phyloP scores from a whole-genome alignment of 1,140 invertebrate species.

The Philaenus spumarius region DNA sequence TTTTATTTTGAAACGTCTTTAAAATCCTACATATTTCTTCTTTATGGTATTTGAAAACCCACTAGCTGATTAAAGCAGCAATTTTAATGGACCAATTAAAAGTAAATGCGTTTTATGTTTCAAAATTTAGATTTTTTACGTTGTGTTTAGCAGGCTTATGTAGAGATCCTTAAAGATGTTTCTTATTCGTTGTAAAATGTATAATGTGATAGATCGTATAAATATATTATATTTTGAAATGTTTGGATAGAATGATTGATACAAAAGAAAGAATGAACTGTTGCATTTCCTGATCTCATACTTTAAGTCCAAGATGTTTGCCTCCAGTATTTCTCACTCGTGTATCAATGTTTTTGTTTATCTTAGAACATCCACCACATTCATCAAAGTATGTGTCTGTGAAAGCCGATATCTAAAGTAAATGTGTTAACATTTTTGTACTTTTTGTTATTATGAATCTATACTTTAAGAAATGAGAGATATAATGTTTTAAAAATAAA shows the following conservation, averaged over 20 bases:
- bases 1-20: slow-evolving; percentile 1
- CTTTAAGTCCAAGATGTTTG: slow-evolving; percentile 1
- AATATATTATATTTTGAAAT: background rate
- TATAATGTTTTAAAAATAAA: slow-evolving; percentile 4
- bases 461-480: slow-evolving; percentile 1
- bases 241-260: background rate
- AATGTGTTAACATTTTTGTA: slow-evolving; percentile 15
- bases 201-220: slow-evolving; percentile 1
- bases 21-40: background rate
- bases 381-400: slow-evolving; percentile 10
- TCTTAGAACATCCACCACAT: background rate
- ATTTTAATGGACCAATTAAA: too few species aligned
- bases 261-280: background rate
- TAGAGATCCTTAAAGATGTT: background rate
- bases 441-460: slow-evolving; percentile 13
- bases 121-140: background rate
- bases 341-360: background rate
- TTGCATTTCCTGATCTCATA: slow-evolving; percentile 10
- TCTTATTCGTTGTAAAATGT: background rate
- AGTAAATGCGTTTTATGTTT: background rate
- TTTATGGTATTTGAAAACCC: background rate
- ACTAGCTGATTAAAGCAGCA: background rate
- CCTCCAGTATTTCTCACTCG: background rate
- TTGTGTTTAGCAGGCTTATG: background rate
- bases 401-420: background rate